Base-by-base conservation (phyloP, 2,888 invertebrate genomes). In the Masnerella sp. region DNA sequence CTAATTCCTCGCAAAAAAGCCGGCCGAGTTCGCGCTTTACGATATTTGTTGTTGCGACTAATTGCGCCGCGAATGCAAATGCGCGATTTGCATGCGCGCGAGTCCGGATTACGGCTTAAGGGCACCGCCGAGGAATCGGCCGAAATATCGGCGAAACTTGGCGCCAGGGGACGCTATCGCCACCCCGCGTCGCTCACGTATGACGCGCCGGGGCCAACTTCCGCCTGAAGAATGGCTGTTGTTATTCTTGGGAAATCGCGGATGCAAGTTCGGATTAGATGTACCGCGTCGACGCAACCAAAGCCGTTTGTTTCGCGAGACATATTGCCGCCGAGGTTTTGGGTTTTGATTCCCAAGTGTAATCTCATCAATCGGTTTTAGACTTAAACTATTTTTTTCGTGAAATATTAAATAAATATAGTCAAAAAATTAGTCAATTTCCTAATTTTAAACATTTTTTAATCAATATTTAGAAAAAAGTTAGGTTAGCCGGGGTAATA, bases 191-290 rank as follows among this genome's bases (percentile, higher is more conserved):
- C 34, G 45, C 58, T 68, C 59, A 34, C 32, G 22, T 38, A 52
- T 61, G 59, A 58, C 32, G 36, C 22, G 36, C 11, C n/a, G 40
- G 36, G 43, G 43, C 32, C 11, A 54, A 56, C 28, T 61, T 69
- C 47, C 36, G n/a, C 52, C 40, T 61, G 52, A 69, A 59, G 59
- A 61, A 69, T 69, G 59, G 68, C 38, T 49, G 69, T 70, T 54
- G 42, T 70, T 70, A 56, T 62, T 70, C 69, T 45, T 51, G 30
- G 38, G 17, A 36, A 61, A 61, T 69, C 52, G 59, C 36, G 32
- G 28, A 8, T 8, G 49, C 11, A 15, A 58, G 36, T 40, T 47
- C 32, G 45, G 43, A 69, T 56, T 56, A 40, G 30, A 56, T 56
- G 56, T 56, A 49, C 40, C 47, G 15, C 8, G 45, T 45, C 38